Conservation (phyloP, 1,140 invertebrate genomes). For the Achatina immaculata region DNA sequence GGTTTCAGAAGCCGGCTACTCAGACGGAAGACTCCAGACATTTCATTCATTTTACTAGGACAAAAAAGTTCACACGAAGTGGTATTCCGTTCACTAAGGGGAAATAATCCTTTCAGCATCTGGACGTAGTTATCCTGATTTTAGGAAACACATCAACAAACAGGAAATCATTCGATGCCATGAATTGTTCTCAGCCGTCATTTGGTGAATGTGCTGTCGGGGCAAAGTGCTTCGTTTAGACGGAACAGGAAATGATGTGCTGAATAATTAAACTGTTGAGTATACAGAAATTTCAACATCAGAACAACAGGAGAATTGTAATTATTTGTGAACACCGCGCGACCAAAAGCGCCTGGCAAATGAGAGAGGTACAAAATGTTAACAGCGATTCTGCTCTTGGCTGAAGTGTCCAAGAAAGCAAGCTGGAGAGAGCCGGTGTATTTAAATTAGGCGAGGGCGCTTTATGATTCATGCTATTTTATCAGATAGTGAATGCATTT, state of each 20-base stretch:
- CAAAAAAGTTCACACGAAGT: background rate
- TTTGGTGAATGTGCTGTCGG: background rate
- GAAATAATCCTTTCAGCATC: background rate
- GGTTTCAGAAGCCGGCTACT: background rate
- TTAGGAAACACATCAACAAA: background rate
- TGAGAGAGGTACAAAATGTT: too few species aligned
- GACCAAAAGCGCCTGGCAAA: too few species aligned
- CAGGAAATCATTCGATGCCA: background rate
- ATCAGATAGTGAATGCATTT: too few species aligned
- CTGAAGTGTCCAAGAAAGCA: too few species aligned
- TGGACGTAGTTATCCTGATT: background rate
- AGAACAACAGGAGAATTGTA: too few species aligned
- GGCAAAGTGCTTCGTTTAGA: background rate
- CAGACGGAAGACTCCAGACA: background rate
- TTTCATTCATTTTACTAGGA: background rate
- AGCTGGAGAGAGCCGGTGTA: too few species aligned
- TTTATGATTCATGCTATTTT: too few species aligned
- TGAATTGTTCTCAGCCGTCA: background rate
- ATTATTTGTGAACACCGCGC: too few species aligned
- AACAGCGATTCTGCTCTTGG: too few species aligned
- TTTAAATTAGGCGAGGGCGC: too few species aligned
- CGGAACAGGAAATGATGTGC: background rate
- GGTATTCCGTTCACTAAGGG: background rate
- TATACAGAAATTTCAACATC: too few species aligned
- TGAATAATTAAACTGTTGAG: slow-evolving; percentile 11